Evolutionary conservation across 1,140 invertebrate genomes (phyloP).

Genomic region (Caenorhabditis latens): DNA sequence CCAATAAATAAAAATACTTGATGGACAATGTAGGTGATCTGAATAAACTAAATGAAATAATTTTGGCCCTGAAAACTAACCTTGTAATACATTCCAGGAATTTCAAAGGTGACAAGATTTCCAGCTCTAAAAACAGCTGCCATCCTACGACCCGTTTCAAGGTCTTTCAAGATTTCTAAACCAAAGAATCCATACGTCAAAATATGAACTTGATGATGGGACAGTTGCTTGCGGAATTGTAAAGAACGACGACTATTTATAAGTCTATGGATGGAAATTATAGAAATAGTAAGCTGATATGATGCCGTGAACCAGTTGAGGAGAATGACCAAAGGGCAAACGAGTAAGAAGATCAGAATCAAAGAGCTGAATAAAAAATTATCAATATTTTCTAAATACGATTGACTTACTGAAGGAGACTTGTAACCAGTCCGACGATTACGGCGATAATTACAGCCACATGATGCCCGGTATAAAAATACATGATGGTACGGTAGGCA

Average conservation of each 20-base stretch:
- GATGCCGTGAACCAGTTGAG: neutral
- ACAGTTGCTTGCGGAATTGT: neutral
- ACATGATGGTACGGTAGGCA: neutral
- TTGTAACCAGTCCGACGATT: neutral
- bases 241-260: neutral
- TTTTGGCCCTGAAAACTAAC: no score
- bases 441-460: neutral
- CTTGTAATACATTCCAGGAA: no score
- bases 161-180: no score
- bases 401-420: neutral
- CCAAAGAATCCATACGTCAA: no score
- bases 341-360: neutral
- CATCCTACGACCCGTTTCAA: no score
- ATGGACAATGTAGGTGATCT: no score
- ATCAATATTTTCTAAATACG: no score
- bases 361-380: neutral
- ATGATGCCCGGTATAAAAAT: neutral
- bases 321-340: neutral
- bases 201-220: neutral
- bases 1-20: no score
- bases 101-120: no score
- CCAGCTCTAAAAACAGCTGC: no score
- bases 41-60: no score
- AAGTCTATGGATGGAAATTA: neutral
- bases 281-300: neutral